Percentiles rank a stretch among this genome's conserved stretches.
Conservation (phyloP, 1,140 invertebrate genomes). For the Laupala kohalensis region DNA sequence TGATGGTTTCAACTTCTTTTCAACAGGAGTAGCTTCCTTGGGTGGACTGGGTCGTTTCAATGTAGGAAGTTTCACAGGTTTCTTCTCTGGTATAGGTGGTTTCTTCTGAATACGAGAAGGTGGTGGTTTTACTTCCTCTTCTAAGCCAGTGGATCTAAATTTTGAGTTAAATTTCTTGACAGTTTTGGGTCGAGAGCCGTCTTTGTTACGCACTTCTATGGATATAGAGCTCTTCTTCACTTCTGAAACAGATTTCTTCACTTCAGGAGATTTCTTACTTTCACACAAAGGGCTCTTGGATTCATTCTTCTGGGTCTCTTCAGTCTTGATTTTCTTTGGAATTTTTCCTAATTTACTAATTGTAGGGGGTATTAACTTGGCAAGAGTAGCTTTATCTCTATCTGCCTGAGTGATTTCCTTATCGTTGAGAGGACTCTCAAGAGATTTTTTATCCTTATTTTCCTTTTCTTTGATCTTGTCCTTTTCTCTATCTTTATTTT, state of each 20-base stretch:
- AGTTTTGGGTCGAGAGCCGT: conserved; percentile 54
- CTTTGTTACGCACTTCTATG: conserved; percentile 53
- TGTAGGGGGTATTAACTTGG: conserved; percentile 47
- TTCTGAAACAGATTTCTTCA: conserved; percentile 13
- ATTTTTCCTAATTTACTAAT: conserved; percentile 57
- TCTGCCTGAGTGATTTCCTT: conserved; percentile 32
- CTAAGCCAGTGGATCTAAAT: conserved; percentile 71
- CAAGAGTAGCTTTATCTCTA: conserved; percentile 50
- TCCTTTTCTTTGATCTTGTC: conserved; percentile 26
- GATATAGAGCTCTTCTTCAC: conserved; percentile 64
- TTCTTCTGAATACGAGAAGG: conserved; percentile 29
- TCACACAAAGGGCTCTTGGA: conserved; percentile 11
- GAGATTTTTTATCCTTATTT: conserved; percentile 14
- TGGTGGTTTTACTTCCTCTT: conserved; percentile 67
- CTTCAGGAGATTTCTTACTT: not conserved
- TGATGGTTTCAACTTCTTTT: conserved; percentile 55
- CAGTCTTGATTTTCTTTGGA: conserved; percentile 45
- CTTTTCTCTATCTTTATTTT: conserved; percentile 31
- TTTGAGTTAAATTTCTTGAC: conserved; percentile 80
- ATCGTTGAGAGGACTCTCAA: conserved; percentile 9
- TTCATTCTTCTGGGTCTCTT: conserved; percentile 20
- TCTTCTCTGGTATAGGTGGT: conserved; percentile 10
- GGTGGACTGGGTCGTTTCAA: conserved; percentile 15
- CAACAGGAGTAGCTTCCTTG: conserved; percentile 35
- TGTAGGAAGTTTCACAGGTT: conserved; percentile 4